phyloP scores from a whole-genome alignment of 2,113 vertebrate genomes.

The Clinocottus analis region DNA sequence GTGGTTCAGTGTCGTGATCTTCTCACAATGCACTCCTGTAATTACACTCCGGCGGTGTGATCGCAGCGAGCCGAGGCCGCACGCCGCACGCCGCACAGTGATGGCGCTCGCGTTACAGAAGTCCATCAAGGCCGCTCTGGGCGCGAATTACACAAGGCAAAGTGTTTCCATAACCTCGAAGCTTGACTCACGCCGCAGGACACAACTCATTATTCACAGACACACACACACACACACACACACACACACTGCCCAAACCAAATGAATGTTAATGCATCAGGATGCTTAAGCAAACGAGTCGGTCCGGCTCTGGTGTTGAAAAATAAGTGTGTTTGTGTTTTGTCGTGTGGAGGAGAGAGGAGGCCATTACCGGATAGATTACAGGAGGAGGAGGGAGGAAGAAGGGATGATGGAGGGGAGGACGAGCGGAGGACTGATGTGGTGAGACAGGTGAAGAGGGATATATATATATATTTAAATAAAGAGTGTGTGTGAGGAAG shows the following conservation, averaged over 20 bases:
- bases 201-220: neutral
- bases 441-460: too few relatives aligned
- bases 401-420: too few relatives aligned
- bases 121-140: neutral
- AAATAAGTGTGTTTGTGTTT: slow-evolving; percentile 25
- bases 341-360: neutral
- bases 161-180: slow-evolving; percentile 44
- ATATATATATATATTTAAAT: too few relatives aligned
- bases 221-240: too few relatives aligned
- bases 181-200: slow-evolving; percentile 31
- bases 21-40: too few relatives aligned
- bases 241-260: slow-evolving; percentile 9
- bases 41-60: too few relatives aligned
- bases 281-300: too few relatives aligned
- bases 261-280: slow-evolving; percentile 33
- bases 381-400: neutral
- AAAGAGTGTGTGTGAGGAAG: too few relatives aligned
- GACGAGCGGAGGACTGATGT: too few relatives aligned
- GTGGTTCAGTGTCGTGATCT: too few relatives aligned
- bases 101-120: neutral
- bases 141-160: slow-evolving; percentile 48
- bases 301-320: too few relatives aligned
- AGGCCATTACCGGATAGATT: slow-evolving; percentile 25
- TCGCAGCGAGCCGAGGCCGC: too few relatives aligned
- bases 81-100: neutral